Evolutionary conservation across 2,113 vertebrate genomes (phyloP).

Genomic region (Phainopepla nitens): DNA sequence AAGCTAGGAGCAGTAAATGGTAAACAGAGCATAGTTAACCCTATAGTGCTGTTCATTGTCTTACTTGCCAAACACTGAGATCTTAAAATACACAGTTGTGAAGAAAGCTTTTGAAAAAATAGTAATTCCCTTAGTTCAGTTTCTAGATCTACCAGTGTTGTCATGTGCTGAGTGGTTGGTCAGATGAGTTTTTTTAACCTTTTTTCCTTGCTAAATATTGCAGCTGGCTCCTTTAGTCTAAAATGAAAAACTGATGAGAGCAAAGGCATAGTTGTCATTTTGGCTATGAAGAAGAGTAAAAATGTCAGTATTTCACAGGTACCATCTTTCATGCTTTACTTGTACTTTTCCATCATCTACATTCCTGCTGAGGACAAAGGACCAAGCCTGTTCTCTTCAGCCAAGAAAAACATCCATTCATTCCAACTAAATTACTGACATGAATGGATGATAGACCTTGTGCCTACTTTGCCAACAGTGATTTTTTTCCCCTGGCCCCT

Average conservation of each 20-base stretch:
- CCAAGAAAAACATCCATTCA: conserved; percentile 1
- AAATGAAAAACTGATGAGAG: not conserved
- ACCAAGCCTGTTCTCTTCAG: not conserved
- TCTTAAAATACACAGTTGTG: not conserved
- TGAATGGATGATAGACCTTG: not conserved
- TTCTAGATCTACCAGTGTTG: not conserved
- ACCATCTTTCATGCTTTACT: not conserved
- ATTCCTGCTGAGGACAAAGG: conserved; percentile 6
- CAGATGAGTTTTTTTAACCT: not conserved
- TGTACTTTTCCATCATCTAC: not conserved
- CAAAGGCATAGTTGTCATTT: not conserved
- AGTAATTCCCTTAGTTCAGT: not conserved
- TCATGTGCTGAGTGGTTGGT: not conserved
- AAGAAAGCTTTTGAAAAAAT: not conserved
- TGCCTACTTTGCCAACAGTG: not conserved
- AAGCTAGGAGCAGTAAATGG: conserved; percentile 69
- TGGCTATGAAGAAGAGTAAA: not conserved
- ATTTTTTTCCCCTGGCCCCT: not conserved
- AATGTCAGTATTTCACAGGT: not conserved
- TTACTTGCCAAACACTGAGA: not conserved
- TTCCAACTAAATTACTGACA: not conserved
- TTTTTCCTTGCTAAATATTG: not conserved
- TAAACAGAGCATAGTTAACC: not conserved
- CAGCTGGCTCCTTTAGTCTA: not conserved
- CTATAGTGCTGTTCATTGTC: not conserved